These are phyloP conservation scores for Drosophila takahashii DNA, from an alignment of 1,140 invertebrate species.

Conservation along the genomic window DNA sequence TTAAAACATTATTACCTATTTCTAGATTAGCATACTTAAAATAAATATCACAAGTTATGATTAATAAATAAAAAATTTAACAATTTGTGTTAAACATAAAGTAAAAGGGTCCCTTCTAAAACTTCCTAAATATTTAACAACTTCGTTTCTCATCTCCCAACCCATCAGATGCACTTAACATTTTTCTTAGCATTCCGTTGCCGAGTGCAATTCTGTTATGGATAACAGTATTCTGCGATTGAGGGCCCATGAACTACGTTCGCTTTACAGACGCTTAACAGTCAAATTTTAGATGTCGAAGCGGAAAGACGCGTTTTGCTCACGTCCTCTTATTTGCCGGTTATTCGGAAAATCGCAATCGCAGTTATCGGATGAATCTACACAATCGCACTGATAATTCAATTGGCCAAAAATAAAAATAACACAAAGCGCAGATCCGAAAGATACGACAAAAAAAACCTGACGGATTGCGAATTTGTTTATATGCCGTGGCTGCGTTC, in stretches of 20 bases:
- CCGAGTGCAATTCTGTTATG: conserved; percentile 6
- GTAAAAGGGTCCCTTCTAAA: background rate
- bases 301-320: conserved; percentile 36
- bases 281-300: conserved; percentile 31
- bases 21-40: too few species aligned
- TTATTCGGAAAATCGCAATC: conserved; percentile 5
- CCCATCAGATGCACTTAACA: conserved; percentile 18
- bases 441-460: conserved; percentile 15
- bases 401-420: conserved; percentile 17
- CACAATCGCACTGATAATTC: conserved; percentile 20
- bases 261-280: conserved; percentile 17
- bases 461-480: conserved; percentile 32
- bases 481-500: conserved; percentile 21
- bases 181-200: conserved; percentile 2
- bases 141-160: background rate
- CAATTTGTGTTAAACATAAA: background rate
- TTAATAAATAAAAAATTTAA: too few species aligned
- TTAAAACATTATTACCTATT: too few species aligned
- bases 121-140: background rate
- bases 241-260: background rate
- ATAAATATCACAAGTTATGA: too few species aligned
- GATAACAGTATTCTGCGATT: conserved; percentile 2
- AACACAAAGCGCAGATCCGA: conserved; percentile 2
- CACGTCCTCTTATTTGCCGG: conserved; percentile 24
- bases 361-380: conserved; percentile 7